Conservation (phyloP, 2,888 invertebrate genomes). For the Euspilapteryx auroguttella region DNA sequence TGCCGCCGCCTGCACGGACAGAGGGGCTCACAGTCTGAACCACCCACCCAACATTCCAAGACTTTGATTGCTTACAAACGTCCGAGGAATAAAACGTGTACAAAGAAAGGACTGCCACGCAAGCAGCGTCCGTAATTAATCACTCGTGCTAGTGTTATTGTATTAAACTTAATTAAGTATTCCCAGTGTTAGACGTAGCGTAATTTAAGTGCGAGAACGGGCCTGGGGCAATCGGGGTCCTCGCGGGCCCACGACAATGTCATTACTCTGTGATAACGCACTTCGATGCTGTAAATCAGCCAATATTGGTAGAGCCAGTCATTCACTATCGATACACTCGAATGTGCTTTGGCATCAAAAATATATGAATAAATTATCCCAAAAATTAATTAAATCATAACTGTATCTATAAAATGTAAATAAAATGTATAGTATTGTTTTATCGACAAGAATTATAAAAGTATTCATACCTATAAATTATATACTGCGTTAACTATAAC, state of each 20-base stretch:
- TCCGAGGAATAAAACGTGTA: too few relatives aligned
- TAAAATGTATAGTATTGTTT: conserved; percentile 49
- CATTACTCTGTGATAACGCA: conserved; percentile 60
- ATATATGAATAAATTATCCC: conserved; percentile 51
- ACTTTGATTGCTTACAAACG: too few relatives aligned
- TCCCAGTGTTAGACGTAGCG: too few relatives aligned
- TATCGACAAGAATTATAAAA: too few relatives aligned
- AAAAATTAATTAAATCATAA: conserved; percentile 58
- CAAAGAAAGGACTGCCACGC: too few relatives aligned
- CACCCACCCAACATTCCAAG: conserved; percentile 6
- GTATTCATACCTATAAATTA: too few relatives aligned
- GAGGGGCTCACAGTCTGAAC: conserved; percentile 74
- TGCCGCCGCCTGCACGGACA: conserved; percentile 66
- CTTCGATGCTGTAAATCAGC: conserved; percentile 20
- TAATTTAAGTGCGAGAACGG: conserved; percentile 53
- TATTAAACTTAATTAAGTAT: too few relatives aligned
- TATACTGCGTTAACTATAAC: conserved; percentile 13
- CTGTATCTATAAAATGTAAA: conserved; percentile 48
- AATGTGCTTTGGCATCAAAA: conserved; percentile 55
- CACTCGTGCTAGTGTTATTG: too few relatives aligned
- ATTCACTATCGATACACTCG: conserved; percentile 12
- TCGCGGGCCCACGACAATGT: conserved; percentile 47
- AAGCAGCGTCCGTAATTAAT: too few relatives aligned
- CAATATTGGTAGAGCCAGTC: too few relatives aligned
- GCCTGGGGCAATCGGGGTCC: conserved; percentile 55